Evolutionary conservation across 2,113 vertebrate genomes (phyloP).

Genomic region (Microtus pennsylvanicus): DNA sequence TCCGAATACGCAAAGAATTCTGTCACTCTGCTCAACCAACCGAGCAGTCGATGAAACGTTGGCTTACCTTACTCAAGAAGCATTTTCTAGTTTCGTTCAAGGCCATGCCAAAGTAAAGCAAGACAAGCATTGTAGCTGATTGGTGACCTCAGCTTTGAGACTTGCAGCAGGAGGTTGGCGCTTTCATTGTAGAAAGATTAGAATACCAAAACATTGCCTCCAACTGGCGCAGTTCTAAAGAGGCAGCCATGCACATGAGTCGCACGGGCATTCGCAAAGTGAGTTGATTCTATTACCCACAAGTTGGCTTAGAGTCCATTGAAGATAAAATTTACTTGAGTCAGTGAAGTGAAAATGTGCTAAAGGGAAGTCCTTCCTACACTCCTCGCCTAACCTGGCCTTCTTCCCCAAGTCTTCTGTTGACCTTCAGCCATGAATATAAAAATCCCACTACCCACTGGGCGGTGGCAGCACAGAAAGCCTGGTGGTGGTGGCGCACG

Average conservation of each 20-base stretch:
- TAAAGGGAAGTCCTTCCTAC: neutral
- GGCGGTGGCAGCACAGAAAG: too few relatives aligned
- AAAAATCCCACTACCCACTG: neutral
- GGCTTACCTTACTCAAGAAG: neutral
- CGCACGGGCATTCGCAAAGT: neutral
- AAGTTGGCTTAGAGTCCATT: neutral
- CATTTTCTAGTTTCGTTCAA: neutral
- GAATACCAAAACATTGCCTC: conserved; percentile 1
- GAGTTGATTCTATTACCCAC: neutral
- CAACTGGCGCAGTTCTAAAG: neutral
- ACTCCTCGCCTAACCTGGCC: neutral
- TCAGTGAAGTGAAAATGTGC: neutral
- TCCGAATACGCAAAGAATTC: neutral
- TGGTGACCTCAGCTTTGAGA: neutral
- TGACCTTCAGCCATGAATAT: neutral
- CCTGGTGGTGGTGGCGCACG: rapidly evolving
- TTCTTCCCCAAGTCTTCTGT: neutral
- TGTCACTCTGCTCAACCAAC: neutral
- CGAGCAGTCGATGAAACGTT: neutral
- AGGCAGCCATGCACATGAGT: neutral
- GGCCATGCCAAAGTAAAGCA: neutral
- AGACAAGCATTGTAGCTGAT: neutral
- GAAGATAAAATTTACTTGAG: neutral
- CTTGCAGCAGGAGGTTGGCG: neutral
- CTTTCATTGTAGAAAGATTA: neutral